Evolutionary conservation across 2,888 invertebrate genomes (phyloP).

Genomic region (Erebia ligea): DNA sequence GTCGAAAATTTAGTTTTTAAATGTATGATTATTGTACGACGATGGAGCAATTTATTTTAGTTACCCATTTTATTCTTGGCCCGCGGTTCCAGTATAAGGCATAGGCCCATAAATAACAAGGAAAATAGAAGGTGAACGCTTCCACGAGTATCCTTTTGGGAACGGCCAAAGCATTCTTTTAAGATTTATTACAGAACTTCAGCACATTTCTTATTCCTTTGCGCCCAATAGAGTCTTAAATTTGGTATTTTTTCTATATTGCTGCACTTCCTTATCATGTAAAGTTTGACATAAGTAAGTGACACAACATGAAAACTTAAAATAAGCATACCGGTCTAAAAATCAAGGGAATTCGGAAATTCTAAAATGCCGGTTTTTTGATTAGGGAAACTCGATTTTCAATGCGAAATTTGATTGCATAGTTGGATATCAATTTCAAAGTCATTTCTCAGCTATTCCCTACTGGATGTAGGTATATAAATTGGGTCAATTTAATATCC

Average conservation of each 20-base stretch:
- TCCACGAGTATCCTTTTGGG: constrained; percentile 82
- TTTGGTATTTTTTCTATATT: constrained; percentile 29
- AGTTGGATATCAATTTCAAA: not conserved
- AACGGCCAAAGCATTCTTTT: constrained; percentile 82
- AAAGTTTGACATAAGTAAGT: not conserved
- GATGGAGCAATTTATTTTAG: constrained; percentile 76
- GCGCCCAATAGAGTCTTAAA: constrained; percentile 60
- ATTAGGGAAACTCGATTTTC: not conserved
- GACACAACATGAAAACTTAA: no score
- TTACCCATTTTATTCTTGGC: constrained; percentile 80
- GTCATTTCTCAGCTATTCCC: not conserved
- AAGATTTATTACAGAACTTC: constrained; percentile 82
- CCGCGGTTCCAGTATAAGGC: constrained; percentile 78
- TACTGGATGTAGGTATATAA: not conserved
- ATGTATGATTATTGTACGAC: constrained; percentile 61
- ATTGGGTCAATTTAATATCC: constrained; percentile 5
- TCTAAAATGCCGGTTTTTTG: no score
- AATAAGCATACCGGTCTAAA: no score
- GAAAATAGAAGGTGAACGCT: constrained; percentile 82
- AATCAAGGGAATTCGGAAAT: no score
- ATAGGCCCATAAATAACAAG: constrained; percentile 81
- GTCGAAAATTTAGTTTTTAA: constrained; percentile 47
- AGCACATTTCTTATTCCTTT: constrained; percentile 80
- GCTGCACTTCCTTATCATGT: not conserved
- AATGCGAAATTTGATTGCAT: not conserved